Evolutionary conservation across 1,140 invertebrate species (phyloP).

Genomic region (Tetraneura akinire): DNA sequence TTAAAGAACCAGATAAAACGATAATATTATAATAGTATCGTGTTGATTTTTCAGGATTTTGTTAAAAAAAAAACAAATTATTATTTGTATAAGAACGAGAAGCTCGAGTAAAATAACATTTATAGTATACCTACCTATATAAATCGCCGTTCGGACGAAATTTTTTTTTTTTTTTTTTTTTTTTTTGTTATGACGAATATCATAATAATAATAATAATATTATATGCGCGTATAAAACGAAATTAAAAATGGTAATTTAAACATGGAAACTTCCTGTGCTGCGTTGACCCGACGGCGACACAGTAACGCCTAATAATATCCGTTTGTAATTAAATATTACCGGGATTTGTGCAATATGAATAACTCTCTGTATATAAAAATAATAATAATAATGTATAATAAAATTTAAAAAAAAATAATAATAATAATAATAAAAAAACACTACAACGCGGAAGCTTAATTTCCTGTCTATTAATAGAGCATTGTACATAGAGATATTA

Average conservation of each 20-base stretch:
- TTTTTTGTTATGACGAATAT: no score
- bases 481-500: constrained; percentile 12
- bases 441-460: constrained; percentile 25
- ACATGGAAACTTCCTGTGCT: constrained; percentile 35
- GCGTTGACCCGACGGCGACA: not conserved
- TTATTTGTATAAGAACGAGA: no score
- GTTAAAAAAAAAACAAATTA: no score
- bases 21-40: no score
- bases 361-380: not conserved
- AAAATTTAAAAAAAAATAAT: not conserved
- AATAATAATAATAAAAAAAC: not conserved
- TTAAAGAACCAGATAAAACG: no score
- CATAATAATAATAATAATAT: no score
- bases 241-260: constrained; percentile 33
- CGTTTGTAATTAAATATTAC: constrained; percentile 39
- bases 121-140: no score
- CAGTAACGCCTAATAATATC: constrained; percentile 41
- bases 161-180: no score
- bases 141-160: not conserved
- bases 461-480: constrained; percentile 40
- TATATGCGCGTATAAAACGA: no score
- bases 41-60: no score
- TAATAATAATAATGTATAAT: not conserved
- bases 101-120: no score
- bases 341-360: constrained; percentile 41